phyloP scores from a whole-genome alignment of 2,888 invertebrate species.

The Cephus spinipes region DNA sequence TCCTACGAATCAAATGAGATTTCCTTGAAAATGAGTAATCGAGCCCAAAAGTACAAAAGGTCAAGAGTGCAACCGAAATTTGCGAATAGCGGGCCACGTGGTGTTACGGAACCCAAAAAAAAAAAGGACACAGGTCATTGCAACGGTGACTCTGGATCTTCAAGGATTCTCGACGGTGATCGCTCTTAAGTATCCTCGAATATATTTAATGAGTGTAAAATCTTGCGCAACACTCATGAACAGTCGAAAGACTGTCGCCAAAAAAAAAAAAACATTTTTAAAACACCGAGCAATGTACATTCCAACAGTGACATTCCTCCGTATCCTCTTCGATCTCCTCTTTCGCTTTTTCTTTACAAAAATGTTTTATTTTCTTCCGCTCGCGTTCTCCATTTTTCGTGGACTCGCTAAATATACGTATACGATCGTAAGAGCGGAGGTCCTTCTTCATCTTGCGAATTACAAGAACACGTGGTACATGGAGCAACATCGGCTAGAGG shows the following conservation, averaged over 20 bases:
- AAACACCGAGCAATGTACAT: not conserved
- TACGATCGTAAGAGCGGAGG: not conserved
- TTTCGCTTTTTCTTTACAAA: not conserved
- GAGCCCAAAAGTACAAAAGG: not conserved
- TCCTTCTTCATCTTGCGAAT: not conserved
- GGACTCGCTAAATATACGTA: not conserved
- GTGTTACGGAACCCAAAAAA: not conserved
- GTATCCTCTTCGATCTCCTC: not conserved
- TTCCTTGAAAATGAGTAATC: not conserved
- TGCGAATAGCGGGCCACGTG: not conserved
- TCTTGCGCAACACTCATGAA: not conserved
- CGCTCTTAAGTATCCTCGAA: not conserved
- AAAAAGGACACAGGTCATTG: not conserved
- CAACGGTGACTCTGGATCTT: not conserved
- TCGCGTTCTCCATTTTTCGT: not conserved
- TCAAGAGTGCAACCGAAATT: not conserved
- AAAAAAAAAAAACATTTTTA: not conserved
- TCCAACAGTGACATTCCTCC: not conserved
- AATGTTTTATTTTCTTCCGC: not conserved
- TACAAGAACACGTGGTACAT: not conserved
- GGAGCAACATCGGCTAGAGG: not conserved
- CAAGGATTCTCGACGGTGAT: not conserved
- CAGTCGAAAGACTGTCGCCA: not conserved
- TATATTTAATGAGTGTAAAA: not conserved
- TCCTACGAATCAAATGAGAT: not conserved